Percentiles rank a stretch among this genome's conserved stretches.
These are phyloP conservation scores for Aricia agestis DNA, from an alignment of 1,140 invertebrate genomes.

Conservation along the genomic window DNA sequence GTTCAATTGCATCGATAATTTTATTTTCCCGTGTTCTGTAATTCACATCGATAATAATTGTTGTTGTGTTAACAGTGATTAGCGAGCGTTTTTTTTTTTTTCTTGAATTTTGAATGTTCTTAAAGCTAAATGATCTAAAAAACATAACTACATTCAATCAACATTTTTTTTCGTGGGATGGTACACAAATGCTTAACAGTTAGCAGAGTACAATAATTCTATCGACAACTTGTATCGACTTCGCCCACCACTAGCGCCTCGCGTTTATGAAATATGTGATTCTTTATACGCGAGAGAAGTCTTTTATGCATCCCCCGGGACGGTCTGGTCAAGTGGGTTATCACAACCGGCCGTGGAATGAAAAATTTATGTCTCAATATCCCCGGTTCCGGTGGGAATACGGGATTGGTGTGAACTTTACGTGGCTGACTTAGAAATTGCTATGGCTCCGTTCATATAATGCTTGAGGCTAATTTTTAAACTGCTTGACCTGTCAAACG, in stretches of 20 bases:
- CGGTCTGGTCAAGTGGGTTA: constrained; percentile 43
- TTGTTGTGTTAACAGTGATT: too few relatives aligned
- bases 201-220: too few relatives aligned
- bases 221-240: constrained; percentile 29
- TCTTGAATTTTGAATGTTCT: too few relatives aligned
- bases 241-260: constrained; percentile 36
- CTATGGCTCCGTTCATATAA: background rate
- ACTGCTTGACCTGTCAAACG: background rate
- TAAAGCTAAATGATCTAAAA: too few relatives aligned
- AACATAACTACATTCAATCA: too few relatives aligned
- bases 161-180: too few relatives aligned
- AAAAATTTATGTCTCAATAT: constrained; percentile 17
- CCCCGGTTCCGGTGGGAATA: background rate
- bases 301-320: constrained; percentile 72
- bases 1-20: too few relatives aligned
- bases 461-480: too few relatives aligned
- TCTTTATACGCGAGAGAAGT: constrained; percentile 70
- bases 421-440: background rate
- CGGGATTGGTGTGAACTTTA: background rate
- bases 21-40: too few relatives aligned
- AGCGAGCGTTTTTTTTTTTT: too few relatives aligned
- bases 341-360: constrained; percentile 34
- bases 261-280: constrained; percentile 74
- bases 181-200: too few relatives aligned
- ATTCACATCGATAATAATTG: too few relatives aligned